Percentiles rank a stretch among this genome's conserved stretches.
Evolutionary conservation across 2,888 invertebrate species (phyloP).

Genomic region (Margaritifera margaritifera): DNA sequence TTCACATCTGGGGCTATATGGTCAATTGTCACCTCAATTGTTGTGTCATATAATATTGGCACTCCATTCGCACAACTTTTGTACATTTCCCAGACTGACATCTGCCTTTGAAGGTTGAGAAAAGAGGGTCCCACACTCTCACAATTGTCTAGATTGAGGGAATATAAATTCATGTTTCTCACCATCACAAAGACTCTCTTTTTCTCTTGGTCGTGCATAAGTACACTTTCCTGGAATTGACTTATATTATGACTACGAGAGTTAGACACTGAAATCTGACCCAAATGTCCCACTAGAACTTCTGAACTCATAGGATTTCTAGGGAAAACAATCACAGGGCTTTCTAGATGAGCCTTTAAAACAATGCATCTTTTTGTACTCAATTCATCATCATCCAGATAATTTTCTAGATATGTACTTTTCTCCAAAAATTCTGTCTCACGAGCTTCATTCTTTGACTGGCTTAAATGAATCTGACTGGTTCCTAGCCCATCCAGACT

Average conservation of each 20-base stretch:
- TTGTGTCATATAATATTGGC: conserved; percentile 91
- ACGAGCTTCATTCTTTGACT: conserved; percentile 18
- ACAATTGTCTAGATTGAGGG: conserved; percentile 78
- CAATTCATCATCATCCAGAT: conserved; percentile 9
- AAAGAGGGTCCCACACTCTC: conserved; percentile 6
- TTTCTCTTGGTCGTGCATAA: conserved; percentile 42
- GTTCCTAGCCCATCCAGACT: conserved; percentile 30
- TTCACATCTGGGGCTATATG: conserved; percentile 63
- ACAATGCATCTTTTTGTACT: conserved; percentile 23
- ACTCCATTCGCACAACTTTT: conserved; percentile 81
- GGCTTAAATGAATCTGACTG: conserved; percentile 17
- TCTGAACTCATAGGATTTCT: conserved; percentile 84
- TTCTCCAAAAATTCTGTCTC: conserved; percentile 32
- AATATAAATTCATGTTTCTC: conserved; percentile 90
- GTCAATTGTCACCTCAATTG: conserved; percentile 81
- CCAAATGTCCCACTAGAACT: conserved; percentile 93
- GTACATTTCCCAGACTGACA: conserved; percentile 22
- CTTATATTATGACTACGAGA: conserved; percentile 18
- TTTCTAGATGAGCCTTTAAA: conserved; percentile 82
- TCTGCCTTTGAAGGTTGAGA: no score
- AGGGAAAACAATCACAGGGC: conserved; percentile 92
- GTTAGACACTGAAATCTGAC: conserved; percentile 81
- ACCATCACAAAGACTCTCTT: conserved; percentile 70
- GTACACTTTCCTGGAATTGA: conserved; percentile 8
- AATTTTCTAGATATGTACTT: conserved; percentile 2